Evolutionary conservation across 2,113 vertebrate species (phyloP), one percentile per base, ranked within the genome.

Genomic region (Dendrocopos noguchii): DNA sequence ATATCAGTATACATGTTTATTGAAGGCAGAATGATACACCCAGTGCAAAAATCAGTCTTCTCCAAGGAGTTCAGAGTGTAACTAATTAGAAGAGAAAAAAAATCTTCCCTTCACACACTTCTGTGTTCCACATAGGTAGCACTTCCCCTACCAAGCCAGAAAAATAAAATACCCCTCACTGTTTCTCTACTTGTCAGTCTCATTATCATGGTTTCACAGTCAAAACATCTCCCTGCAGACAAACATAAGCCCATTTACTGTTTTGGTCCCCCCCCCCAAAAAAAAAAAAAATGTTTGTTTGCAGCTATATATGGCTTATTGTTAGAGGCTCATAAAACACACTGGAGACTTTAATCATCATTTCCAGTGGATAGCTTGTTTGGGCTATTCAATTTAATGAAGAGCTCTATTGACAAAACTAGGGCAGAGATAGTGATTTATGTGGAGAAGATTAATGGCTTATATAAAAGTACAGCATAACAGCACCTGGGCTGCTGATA

Each of bases 1-100:
- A 28, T 60, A 10, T 83, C 31, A 76, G 31, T 59, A 84, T 65
- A 50, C 18, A 34, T 33, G 24, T 52, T 75, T 80, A 77, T 11
- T 79, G 47, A 81, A 94, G 78, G 68, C 65, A 72, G 70, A 66
- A 90, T n/a, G 16, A 46, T 80, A 80, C 72, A 79, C n/a, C 65
- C 75, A 73, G 61, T 86, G 77, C 70, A 60, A 64, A 76, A 66
- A 89, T 9, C 85, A 31, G 59, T 66, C 47, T 80, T 50, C 71
- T 33, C 19, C 55, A 75, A 53, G n/a, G 46, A 84, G 72, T 68
- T 90, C 76, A 65, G 61, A 88, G 56, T 72, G 80, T 68, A 24
- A 27, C 57, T 94, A 77, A 93, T 94, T 78, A 92, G 64, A 87
- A 87, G 9, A 55, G 44, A 78, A 78, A 87, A 8, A 78, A 78